Conservation (phyloP, 2,797 vertebrate genomes). For the Graptemys geographica region DNA sequence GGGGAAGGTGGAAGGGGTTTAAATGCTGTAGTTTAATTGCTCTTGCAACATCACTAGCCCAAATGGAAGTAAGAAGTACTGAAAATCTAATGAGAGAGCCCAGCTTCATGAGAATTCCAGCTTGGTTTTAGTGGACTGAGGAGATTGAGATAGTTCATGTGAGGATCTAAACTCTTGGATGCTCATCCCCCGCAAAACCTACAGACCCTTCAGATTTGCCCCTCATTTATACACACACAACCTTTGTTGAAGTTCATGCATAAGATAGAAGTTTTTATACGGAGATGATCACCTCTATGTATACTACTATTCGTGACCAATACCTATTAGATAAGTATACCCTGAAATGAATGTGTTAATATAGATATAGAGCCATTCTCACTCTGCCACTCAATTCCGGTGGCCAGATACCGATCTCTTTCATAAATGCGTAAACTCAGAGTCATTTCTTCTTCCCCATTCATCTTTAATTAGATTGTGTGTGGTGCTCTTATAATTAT, state of each 20-base stretch:
- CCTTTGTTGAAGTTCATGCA: neutral
- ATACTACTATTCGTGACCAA: neutral
- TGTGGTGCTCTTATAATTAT: neutral
- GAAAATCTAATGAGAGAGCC: neutral
- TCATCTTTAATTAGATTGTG: neutral
- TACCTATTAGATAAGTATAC: fast-evolving
- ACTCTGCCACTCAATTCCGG: neutral
- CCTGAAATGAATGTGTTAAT: neutral
- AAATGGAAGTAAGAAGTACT: neutral
- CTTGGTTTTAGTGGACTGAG: neutral
- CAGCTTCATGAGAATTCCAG: neutral
- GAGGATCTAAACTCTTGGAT: neutral
- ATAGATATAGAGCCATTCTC: neutral
- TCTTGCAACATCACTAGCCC: neutral
- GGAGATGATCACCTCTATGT: neutral
- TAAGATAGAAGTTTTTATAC: neutral
- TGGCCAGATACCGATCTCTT: neutral
- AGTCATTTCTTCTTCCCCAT: constrained; percentile 21
- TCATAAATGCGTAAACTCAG: neutral
- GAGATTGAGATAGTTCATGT: neutral
- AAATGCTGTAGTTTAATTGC: neutral
- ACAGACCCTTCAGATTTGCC: neutral
- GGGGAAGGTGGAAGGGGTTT: neutral
- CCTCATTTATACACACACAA: neutral
- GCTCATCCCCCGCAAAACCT: neutral